Evolutionary conservation across 2,113 vertebrate genomes (phyloP), one percentile per base, ranked within the genome.

Genomic region (Callithrix jacchus): DNA sequence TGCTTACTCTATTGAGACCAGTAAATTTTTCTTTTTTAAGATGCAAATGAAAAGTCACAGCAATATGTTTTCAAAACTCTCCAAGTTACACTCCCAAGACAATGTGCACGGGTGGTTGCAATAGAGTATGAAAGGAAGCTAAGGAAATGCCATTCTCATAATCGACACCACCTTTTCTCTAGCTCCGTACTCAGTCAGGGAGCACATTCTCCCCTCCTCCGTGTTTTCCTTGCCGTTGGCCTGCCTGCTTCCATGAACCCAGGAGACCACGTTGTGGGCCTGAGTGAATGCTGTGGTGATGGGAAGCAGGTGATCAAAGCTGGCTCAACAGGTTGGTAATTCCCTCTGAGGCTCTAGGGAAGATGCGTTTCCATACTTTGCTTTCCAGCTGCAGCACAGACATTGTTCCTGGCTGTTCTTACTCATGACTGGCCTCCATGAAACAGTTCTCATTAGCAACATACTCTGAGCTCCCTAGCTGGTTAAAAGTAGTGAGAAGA

Each of bases 1-100:
- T 95, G 47, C 68, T 74, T 27, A 76, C 35, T 88, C 94, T 11
- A 2, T 81, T 82, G 93, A 95, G 89, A 76, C 97, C 66, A 97
- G 95, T 66, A 84, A 81, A 81, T 94, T 89, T 89, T 79, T 96
- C 96, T 79, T 30, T 97, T 94, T 93, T 95, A 95, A 87, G 91
- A 97, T 93, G 81, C 89, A 91, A 94, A 79, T 4, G 76, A 86
- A 93, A 91, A 95, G 83, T 54, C 74, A 30, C 35, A n/a, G 86
- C 23, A 3, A 70, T 54, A 52, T 2, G 2, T 89, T 96, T 89
- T 92, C 32, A 56, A 97, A 74, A 97, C 91, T 93, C 81, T 93
- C 91, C 58, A 80, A 74, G 27, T 83, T 96, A 94, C 35, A 84
- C 40, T 42, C 47, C 77, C 77, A 94, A 93, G 77, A 87, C 47